Base-by-base conservation (phyloP, 2,113 vertebrate genomes). In the Lathamus discolor region DNA sequence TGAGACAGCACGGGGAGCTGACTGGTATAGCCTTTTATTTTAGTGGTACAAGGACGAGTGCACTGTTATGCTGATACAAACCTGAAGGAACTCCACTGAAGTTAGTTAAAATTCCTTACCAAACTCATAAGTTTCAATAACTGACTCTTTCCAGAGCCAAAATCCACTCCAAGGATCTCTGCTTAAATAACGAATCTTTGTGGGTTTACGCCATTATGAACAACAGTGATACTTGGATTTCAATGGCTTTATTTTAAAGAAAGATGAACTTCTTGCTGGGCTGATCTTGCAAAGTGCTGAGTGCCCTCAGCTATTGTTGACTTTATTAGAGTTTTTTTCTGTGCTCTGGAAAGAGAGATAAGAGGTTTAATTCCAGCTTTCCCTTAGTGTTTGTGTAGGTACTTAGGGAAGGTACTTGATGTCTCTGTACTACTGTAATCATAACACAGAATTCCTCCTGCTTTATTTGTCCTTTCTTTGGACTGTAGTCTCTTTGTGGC, bases 51-150 rank as follows among this genome's bases (percentile, higher is more conserved):
- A 63, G 73, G 73, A n/a, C 20, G 76, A 86, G 62, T 68, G 84
- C 31, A 31, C 66, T 75, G 57, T 76, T 76, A 41, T 1, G 7
- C 54, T 91, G 69, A 54, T 93, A 89, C 82, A 91, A 96, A 96
- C 92, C 74, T 77, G 66, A 64, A 76, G 74, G 69, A 92, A 76
- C 52, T 86, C 67, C 3, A 2, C 15, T 91, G 62, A 77, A 97
- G 61, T 95, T 86, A 66, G 93, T 88, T 95, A 76, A 88, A 90
- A 88, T 91, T 94, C 57, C 54, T 43, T 76, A 82, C 73, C 44
- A 73, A 93, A 82, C 28, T 84, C 69, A 85, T 4, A 80, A 62
- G 10, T 79, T 78, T 79, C 46, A 83, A 7, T 67, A 74, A 87
- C 48, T 57, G 35, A 31, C n/a, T 79, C 82, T 52, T 94, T 82